Conservation (phyloP, 2,888 invertebrate genomes). For the Lycophotia porphyrea region DNA sequence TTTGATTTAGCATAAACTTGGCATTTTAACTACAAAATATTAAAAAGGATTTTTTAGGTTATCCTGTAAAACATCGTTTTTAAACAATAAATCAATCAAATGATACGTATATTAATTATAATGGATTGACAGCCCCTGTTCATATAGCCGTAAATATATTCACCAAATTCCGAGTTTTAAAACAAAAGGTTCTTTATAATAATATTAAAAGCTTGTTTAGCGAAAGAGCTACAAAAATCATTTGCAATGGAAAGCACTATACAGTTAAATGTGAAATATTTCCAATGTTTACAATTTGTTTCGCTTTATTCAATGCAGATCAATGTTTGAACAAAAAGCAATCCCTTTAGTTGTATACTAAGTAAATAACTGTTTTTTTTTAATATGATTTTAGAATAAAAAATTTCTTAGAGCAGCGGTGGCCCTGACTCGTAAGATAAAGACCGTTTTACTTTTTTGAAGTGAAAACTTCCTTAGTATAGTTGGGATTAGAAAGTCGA, state of each 20-base stretch:
- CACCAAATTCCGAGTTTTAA: not conserved
- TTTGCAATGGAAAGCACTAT: slow-evolving; percentile 33
- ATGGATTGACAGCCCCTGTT: slow-evolving; percentile 17
- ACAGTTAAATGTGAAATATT: slow-evolving; percentile 30
- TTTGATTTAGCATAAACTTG: not conserved
- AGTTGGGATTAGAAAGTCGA: no score
- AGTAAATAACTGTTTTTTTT: not conserved
- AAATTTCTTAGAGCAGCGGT: not conserved
- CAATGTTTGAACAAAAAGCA: not conserved
- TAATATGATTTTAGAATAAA: not conserved
- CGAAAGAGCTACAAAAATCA: slow-evolving; percentile 7
- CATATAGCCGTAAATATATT: slow-evolving; percentile 17
- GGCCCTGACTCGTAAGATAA: not conserved
- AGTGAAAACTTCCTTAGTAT: no score
- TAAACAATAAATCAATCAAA: not conserved
- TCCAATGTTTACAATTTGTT: slow-evolving; percentile 17
- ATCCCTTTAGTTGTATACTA: not conserved
- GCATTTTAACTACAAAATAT: not conserved
- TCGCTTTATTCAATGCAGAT: slow-evolving; percentile 20
- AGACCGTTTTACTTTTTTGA: no score
- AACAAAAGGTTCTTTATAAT: slow-evolving; percentile 23
- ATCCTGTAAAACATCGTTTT: not conserved
- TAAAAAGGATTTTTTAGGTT: not conserved
- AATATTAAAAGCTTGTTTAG: not conserved
- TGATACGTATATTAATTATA: not conserved